Evolutionary conservation across 1,140 invertebrate genomes (phyloP).

Genomic region (Bombus pascuorum): DNA sequence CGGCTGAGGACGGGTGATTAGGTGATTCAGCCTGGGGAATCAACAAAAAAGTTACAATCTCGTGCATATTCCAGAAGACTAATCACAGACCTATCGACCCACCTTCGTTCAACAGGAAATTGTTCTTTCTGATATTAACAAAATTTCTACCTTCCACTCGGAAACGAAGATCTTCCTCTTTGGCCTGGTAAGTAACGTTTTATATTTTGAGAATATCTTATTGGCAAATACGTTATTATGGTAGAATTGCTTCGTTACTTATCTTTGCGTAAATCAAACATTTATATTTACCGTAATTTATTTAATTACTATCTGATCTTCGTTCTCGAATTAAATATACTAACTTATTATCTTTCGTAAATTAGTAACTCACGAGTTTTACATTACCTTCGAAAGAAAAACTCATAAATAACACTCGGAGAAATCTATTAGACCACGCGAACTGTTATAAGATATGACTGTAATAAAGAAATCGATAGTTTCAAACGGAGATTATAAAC

Average conservation of each 20-base stretch:
- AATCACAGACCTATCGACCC: constrained; percentile 16
- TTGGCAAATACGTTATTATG: not conserved
- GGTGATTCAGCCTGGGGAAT: constrained; percentile 18
- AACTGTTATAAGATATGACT: not conserved
- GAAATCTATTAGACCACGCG: not conserved
- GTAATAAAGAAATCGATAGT: not conserved
- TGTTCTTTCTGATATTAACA: constrained; percentile 22
- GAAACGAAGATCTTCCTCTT: constrained; percentile 1
- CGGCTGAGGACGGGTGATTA: constrained; percentile 46
- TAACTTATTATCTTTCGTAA: not conserved
- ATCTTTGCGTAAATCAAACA: not conserved
- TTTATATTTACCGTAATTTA: not conserved
- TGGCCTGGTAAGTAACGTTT: constrained; percentile 29
- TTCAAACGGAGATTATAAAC: not conserved
- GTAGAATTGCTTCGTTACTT: not conserved
- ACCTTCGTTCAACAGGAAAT: not conserved
- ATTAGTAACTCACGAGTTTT: not conserved
- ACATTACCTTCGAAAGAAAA: not conserved
- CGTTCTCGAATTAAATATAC: not conserved
- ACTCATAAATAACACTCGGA: not conserved
- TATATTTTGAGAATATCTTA: not conserved
- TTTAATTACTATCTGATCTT: not conserved
- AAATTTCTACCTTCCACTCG: constrained; percentile 11
- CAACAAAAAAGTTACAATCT: constrained; percentile 18
- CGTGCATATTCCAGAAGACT: constrained; percentile 15